phyloP scores from a whole-genome alignment of 2,888 invertebrate species.

The Leptinotarsa haldemani region DNA sequence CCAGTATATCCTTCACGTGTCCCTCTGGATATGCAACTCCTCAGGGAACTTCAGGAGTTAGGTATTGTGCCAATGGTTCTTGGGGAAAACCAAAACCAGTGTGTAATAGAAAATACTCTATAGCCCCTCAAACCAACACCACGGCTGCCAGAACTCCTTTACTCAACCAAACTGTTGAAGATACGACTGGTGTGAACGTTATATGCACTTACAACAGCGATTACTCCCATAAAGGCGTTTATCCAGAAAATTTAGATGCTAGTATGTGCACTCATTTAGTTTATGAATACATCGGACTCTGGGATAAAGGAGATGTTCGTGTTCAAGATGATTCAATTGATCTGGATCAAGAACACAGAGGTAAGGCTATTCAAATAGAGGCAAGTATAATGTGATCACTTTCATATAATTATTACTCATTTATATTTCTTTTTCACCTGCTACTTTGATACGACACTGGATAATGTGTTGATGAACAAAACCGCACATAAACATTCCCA shows the following conservation, averaged over 20 bases:
- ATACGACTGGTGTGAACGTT: slow-evolving; percentile 41
- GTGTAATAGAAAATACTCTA: background rate
- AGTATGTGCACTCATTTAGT: slow-evolving; percentile 51
- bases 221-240: slow-evolving; percentile 41
- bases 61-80: slow-evolving; percentile 29
- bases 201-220: slow-evolving; percentile 52
- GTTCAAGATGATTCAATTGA: slow-evolving; percentile 47
- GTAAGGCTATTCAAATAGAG: slow-evolving; percentile 14
- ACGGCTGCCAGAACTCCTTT: slow-evolving; percentile 23
- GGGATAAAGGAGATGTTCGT: slow-evolving; percentile 50
- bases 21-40: slow-evolving; percentile 27
- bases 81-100: slow-evolving; percentile 29
- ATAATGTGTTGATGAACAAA: no score
- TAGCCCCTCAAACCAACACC: no score
- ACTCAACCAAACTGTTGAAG: background rate
- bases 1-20: slow-evolving; percentile 31
- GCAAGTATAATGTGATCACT: no score
- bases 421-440: no score
- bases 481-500: no score
- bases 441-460: no score
- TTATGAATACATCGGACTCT: slow-evolving; percentile 51
- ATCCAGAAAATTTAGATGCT: slow-evolving; percentile 50
- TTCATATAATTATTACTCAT: no score
- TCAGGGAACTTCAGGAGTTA: slow-evolving; percentile 29
- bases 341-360: slow-evolving; percentile 39